Conservation (phyloP, 2,888 invertebrate genomes). For the Muscina levida region DNA sequence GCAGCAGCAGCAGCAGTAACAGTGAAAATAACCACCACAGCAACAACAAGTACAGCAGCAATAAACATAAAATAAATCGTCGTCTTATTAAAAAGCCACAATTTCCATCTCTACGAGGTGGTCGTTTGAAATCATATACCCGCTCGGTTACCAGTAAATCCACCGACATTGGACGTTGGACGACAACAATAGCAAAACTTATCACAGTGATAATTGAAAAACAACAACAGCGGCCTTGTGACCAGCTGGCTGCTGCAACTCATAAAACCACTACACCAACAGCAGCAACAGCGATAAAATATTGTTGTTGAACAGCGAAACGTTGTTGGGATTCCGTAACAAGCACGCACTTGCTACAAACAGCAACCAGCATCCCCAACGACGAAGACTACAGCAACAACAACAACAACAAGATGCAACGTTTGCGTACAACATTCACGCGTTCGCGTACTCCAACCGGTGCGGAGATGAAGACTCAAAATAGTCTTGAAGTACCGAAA, state of each 20-base stretch:
- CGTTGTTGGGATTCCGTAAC: background rate
- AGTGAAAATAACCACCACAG: conserved; percentile 41
- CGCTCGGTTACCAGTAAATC: conserved; percentile 1
- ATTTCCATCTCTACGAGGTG: background rate
- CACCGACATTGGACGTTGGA: conserved; percentile 11
- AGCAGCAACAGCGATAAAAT: conserved; percentile 33
- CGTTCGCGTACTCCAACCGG: conserved; percentile 93
- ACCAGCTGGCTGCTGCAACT: background rate
- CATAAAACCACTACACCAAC: conserved; percentile 38
- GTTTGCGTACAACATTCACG: conserved; percentile 91
- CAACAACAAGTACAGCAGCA: conserved; percentile 23
- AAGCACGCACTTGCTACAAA: background rate
- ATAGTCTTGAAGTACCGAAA: conserved; percentile 93
- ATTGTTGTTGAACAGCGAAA: background rate
- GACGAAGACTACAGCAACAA: conserved; percentile 16
- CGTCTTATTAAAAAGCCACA: conserved; percentile 10
- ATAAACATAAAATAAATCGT: conserved; percentile 35
- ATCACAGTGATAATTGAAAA: background rate
- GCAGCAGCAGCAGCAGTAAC: conserved; percentile 48
- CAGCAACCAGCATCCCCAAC: conserved; percentile 21
- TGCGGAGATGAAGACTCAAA: conserved; percentile 94
- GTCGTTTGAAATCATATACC: background rate
- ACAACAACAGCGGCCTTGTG: background rate
- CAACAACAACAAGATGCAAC: conserved; percentile 74
- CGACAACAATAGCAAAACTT: too few species aligned